Percentiles rank a stretch among this genome's conserved stretches.
Evolutionary conservation across 2,113 vertebrate species (phyloP).

Genomic region (Phyllostomus discolor): DNA sequence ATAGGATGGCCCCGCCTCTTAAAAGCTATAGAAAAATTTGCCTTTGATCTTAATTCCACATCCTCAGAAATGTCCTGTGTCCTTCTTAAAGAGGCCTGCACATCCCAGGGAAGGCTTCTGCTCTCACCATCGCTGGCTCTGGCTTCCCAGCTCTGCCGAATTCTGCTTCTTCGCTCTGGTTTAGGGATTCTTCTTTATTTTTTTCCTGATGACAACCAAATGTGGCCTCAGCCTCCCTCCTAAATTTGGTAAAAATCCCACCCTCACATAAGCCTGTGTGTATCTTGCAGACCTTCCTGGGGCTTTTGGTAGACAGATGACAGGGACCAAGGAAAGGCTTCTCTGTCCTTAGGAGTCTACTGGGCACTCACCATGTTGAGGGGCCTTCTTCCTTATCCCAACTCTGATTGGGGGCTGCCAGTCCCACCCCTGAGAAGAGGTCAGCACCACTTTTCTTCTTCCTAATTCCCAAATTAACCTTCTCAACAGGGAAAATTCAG

Average conservation of each 20-base stretch:
- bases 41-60: background rate
- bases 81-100: background rate
- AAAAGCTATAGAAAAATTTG: background rate
- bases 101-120: background rate
- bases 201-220: background rate
- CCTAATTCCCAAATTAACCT: background rate
- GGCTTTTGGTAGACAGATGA: background rate
- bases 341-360: background rate
- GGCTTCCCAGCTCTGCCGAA: background rate
- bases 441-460: background rate
- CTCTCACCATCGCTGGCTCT: background rate
- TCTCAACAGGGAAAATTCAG: background rate
- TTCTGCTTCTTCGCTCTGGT: background rate
- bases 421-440: background rate
- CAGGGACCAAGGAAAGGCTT: background rate
- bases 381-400: background rate
- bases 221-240: background rate
- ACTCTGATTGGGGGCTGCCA: background rate
- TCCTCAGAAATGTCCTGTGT: background rate
- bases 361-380: background rate
- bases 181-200: background rate
- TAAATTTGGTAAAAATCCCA: background rate
- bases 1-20: background rate
- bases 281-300: background rate
- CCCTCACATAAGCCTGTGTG: background rate